Evolutionary conservation across 2,888 invertebrate species (phyloP), one percentile per base, ranked within the genome.

Genomic region (Cartodere bifasciata): DNA sequence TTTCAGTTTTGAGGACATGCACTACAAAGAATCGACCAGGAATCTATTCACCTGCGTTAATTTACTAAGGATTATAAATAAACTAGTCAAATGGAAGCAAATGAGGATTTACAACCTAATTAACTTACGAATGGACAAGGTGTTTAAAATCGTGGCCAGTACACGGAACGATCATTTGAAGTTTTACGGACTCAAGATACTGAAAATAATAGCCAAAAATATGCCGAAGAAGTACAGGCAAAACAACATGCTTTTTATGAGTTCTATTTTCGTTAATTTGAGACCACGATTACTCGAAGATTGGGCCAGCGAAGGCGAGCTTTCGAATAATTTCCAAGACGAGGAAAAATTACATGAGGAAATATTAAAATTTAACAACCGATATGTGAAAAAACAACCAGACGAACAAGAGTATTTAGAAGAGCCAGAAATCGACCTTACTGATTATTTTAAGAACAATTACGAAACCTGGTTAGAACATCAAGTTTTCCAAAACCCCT

Each of bases 1-100:
- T 5, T 23, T 9, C 24, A 23, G 24, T 12, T 6, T 6, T 6
- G 10, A 9, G 7, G 10, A 16, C 22, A 14, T 23, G 27, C 6
- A 26, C 14, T 13, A 26, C 5, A 13, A 13, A 26, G 7, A 5
- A 13, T 35, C 30, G 17, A 15, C 20, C 11, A 16, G 33, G 12
- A 36, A 36, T 12, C 14, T 38, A 23, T 35, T 16, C 15, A 21
- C 28, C 13, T 34, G 30, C 7, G 32, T 37, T 3, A 39, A 39
- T 28, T 4, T 35, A 11, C 16, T 37, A 7, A 16, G 36, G 16
- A 37, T 35, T 14, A 9, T 39, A 4, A 35, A 37, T 31, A 37
- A 39, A 32, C 6, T 37, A 4, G 17, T 26, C 4, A 37, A 39
- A 16, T 14, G 26, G 16, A 37, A 35, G 17, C 25, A 16, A 2